phyloP scores from a whole-genome alignment of 2,113 vertebrate species.

The Crotalus horridus region DNA sequence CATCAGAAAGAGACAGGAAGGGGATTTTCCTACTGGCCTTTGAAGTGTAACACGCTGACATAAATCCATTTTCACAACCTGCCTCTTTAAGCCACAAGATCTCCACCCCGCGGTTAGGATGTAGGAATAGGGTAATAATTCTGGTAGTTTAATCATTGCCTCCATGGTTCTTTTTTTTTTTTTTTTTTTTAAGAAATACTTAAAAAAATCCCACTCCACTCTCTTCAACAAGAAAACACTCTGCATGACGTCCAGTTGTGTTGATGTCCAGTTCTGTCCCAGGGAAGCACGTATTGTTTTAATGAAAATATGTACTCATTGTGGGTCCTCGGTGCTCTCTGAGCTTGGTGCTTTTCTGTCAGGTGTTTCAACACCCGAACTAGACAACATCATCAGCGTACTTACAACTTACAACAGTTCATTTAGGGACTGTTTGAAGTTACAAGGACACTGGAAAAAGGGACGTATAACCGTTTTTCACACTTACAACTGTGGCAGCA shows the following conservation, averaged over 20 bases:
- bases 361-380: too few relatives aligned
- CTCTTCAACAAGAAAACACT: not conserved
- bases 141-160: not conserved
- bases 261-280: not conserved
- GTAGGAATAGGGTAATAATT: not conserved
- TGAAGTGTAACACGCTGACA: slow-evolving; percentile 5
- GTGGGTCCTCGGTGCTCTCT: too few relatives aligned
- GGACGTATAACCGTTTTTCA: too few relatives aligned
- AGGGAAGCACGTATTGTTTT: not conserved
- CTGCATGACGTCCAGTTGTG: not conserved
- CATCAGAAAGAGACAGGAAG: not conserved
- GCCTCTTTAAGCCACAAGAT: slow-evolving; percentile 16
- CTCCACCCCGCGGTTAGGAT: not conserved
- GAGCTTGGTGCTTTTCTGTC: too few relatives aligned
- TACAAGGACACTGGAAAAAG: too few relatives aligned
- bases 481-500: too few relatives aligned
- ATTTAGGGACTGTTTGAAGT: too few relatives aligned
- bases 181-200: not conserved
- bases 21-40: not conserved
- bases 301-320: too few relatives aligned
- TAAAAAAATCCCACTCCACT: too few relatives aligned
- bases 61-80: rapidly evolving
- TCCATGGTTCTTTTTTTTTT: not conserved
- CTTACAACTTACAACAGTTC: too few relatives aligned
- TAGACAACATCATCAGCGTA: too few relatives aligned